Evolutionary conservation across 2,888 invertebrate species (phyloP).

Genomic region (Eurois occulta): DNA sequence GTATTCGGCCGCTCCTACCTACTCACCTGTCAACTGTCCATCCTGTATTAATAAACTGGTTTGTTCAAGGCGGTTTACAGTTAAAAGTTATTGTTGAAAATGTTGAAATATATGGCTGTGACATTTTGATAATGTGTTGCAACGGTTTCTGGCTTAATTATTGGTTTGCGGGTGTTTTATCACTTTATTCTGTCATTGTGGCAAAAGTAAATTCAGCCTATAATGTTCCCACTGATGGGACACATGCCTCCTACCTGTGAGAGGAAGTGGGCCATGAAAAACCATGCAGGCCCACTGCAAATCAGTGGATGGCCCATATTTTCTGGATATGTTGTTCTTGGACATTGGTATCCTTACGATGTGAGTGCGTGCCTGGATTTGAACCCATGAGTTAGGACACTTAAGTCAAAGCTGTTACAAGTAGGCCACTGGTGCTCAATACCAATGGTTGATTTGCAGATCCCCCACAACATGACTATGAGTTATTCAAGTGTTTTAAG

Average conservation of each 20-base stretch:
- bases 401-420: too few relatives aligned
- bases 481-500: background rate
- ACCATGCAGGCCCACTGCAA: background rate
- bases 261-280: background rate
- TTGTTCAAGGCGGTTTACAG: conserved; percentile 40
- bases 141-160: conserved; percentile 14
- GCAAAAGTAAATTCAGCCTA: background rate
- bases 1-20: conserved; percentile 16
- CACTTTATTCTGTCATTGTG: background rate
- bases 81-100: conserved; percentile 27
- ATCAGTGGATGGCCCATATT: background rate
- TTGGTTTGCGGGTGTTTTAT: background rate
- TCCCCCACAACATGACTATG: background rate
- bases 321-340: background rate
- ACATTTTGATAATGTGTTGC: conserved; percentile 50
- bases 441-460: background rate
- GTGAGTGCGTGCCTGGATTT: background rate
- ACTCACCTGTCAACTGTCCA: conserved; percentile 35
- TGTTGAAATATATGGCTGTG: conserved; percentile 40
- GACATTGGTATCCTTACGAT: background rate
- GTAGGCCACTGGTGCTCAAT: background rate
- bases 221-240: background rate
- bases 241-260: background rate
- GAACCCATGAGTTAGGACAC: background rate
- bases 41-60: conserved; percentile 49